Base-by-base conservation (phyloP, 23 tunicate species). In the Clavelina lepadiformis region DNA sequence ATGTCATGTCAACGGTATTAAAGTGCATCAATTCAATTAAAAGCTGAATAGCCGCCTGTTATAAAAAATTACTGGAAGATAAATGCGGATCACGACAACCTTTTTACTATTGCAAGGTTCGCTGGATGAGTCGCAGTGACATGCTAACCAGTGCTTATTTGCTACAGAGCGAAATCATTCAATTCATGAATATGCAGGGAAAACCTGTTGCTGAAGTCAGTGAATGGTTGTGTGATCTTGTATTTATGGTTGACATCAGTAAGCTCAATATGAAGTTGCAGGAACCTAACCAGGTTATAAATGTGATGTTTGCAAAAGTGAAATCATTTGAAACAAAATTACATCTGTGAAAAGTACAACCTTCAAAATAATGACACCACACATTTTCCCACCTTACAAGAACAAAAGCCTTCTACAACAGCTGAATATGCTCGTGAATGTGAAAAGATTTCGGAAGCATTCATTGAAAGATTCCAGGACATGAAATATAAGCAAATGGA, bases 41-140 rank as follows among this genome's bases (percentile, higher is more conserved):
- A 78, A 78, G 75, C 74, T 79, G 25, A 69, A 79, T 54, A 79
- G 75, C 76, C 85, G 85, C 85, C 36, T 79, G 51, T 79, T 79
- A 60, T 69, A 46, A 79, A n/a, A 37, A 79, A 68, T 35, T 79
- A 5, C 70, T 60, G 34, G 60, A 79, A 79, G 76, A 68, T 79
- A 31, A 49, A 69, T 69, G 54, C 85, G 31, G 85, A 79, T 60
- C 61, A 60, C 69, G 34, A 46, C 63, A 51, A 79, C 32, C 74
- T 77, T 29, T 77, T 57, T 77, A 66, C 65, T 51, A 57, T 51
- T 69, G 76, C 50, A 76, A 49, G 7, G 85, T 79, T 58, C 85
- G 85, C 22, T 69, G 76, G 76, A 38, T 60, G 62, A 68, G 85
- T 79, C 69, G 83, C 46, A 57, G 75, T 26, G 56, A 78, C 26